Conservation (phyloP, 92 coral and sea anemone species). For the Chrysogorgia sp. region DNA sequence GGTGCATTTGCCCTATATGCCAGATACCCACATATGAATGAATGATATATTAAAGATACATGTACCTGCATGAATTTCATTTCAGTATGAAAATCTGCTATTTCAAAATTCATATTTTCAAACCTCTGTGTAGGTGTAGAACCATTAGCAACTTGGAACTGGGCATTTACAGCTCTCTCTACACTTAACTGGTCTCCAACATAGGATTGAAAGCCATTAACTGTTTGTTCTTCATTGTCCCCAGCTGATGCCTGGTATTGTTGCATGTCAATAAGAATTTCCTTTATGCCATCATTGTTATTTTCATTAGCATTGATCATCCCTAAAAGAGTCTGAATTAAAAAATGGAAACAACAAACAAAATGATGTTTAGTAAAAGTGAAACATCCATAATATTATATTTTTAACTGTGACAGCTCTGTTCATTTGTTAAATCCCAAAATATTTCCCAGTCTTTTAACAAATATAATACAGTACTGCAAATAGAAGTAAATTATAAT, state of each 20-base stretch:
- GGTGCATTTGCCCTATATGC: no score
- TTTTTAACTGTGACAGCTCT: no score
- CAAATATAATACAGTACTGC: no score
- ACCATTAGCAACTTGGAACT: slow-evolving; percentile 18
- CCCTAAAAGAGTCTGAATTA: neutral
- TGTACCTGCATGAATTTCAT: slow-evolving; percentile 32
- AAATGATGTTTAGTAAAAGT: no score
- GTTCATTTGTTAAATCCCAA: no score
- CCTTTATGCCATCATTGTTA: slow-evolving; percentile 14
- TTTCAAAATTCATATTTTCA: slow-evolving; percentile 22
- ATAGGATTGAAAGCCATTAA: neutral
- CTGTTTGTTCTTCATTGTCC: slow-evolving; percentile 7
- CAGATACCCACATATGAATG: no score
- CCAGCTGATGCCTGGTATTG: slow-evolving; percentile 12
- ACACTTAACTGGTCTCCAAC: slow-evolving; percentile 40
- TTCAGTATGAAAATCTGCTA: slow-evolving; percentile 35
- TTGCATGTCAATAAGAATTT: neutral
- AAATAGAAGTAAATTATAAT: no score
- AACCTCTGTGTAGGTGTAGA: slow-evolving; percentile 29
- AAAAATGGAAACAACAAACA: neutral
- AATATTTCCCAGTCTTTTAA: no score
- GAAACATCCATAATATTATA: no score
- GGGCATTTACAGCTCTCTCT: slow-evolving; percentile 32
- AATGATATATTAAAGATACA: no score
- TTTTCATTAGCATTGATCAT: slow-evolving; percentile 5